These are phyloP conservation scores for Alca torda DNA, from an alignment of 2,797 vertebrate species.

Conservation along the genomic window DNA sequence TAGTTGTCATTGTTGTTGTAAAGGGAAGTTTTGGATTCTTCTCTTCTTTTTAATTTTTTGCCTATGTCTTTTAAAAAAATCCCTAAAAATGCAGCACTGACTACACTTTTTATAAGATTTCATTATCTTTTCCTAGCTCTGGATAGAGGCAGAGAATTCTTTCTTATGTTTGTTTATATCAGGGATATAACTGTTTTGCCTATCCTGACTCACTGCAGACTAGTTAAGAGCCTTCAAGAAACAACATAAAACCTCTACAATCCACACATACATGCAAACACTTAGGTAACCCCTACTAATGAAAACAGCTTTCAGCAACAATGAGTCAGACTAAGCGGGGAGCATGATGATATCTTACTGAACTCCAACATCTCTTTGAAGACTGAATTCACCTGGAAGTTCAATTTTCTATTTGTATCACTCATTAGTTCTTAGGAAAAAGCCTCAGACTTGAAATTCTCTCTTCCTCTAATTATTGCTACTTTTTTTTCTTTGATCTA, in stretches of 20 bases:
- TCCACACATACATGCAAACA: background rate
- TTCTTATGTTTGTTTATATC: background rate
- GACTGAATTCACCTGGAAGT: background rate
- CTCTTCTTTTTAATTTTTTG: background rate
- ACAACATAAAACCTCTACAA: background rate
- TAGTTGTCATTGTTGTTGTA: background rate
- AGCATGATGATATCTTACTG: background rate
- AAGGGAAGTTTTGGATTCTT: fast-evolving
- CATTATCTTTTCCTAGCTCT: background rate
- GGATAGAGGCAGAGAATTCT: background rate
- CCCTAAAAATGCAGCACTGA: background rate
- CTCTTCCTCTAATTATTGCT: background rate
- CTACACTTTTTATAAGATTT: background rate
- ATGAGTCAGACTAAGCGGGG: background rate
- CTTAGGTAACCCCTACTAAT: background rate
- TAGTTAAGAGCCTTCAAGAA: background rate
- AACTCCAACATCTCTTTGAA: background rate
- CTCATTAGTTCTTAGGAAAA: background rate
- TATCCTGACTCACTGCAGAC: background rate
- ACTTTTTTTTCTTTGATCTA: background rate
- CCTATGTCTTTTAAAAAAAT: background rate
- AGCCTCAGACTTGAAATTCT: background rate
- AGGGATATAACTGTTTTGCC: background rate
- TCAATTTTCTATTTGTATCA: background rate
- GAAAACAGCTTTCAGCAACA: background rate